These are phyloP conservation scores for Mythimna vitellina DNA, from an alignment of 2,888 invertebrate species.

Conservation along the genomic window DNA sequence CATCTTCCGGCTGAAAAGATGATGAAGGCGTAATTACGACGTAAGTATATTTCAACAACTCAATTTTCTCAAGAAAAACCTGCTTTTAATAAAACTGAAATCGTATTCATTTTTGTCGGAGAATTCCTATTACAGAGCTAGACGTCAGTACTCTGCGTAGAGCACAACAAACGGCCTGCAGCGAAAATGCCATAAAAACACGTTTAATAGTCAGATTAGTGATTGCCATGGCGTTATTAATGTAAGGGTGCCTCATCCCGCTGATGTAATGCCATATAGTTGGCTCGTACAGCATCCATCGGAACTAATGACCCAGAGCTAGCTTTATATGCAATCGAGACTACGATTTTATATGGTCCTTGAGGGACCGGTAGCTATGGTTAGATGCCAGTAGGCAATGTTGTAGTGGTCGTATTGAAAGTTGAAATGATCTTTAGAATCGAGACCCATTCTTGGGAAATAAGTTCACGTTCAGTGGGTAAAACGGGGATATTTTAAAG, in stretches of 20 bases:
- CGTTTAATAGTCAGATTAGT: constrained; percentile 46
- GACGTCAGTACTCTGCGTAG: not conserved
- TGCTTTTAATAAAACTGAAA: not conserved
- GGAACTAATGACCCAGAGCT: constrained; percentile 29
- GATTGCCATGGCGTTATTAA: constrained; percentile 36
- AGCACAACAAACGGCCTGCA: constrained; percentile 22
- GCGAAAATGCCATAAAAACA: constrained; percentile 45
- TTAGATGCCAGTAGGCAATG: not conserved
- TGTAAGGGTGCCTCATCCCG: constrained; percentile 8
- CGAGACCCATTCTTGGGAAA: not conserved
- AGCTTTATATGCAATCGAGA: constrained; percentile 24
- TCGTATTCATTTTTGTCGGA: constrained; percentile 1
- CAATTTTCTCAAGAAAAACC: constrained; percentile 7
- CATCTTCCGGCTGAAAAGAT: no score
- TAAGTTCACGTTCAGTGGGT: not conserved
- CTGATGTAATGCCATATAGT: constrained; percentile 43
- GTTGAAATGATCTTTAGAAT: not conserved
- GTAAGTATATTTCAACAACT: not conserved
- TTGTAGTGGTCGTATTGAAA: constrained; percentile 1
- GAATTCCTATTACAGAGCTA: constrained; percentile 20
- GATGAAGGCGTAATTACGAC: not conserved
- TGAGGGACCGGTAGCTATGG: not conserved
- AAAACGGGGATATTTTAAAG: not conserved
- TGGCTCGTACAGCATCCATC: constrained; percentile 9
- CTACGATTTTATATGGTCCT: constrained; percentile 10